Evolutionary conservation across 2,797 vertebrate genomes (phyloP), one percentile per base, ranked within the genome.

Genomic region (Falco naumanni): DNA sequence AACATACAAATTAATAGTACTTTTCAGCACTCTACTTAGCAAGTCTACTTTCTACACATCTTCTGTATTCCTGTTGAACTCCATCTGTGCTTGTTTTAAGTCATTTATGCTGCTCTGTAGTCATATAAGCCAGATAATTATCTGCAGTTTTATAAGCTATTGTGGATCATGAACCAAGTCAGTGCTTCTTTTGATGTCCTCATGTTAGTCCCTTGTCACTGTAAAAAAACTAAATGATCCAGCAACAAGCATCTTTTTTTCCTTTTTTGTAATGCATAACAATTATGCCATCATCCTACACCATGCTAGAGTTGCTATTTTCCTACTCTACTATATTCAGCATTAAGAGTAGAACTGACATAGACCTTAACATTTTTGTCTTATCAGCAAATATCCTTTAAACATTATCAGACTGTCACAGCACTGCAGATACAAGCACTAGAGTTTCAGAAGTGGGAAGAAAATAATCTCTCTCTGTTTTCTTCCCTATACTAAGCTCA

Each of bases 111-210:
- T 75, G 75, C 60, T 94, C 90, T 83, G 25, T 34, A 87, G n/a
- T 66, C 74, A 85, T 83, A 83, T 47, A 75, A 91, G 53, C 43
- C 79, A 85, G 65, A 86, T 54, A 87, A 90, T 94, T 84, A 90
- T 71, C 59, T 78, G 75, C 54, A 57, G 25, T 59, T 92, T 89
- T 84, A 91, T 50, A 92, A 88, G 45, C 65, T 90, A 43, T 61
- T 74, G 41, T 65, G 28, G 47, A 75, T 59, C 50, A 87, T n/a
- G 83, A 95, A 84, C 74, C 63, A 89, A 90, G 74, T 21, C 93
- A 79, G 47, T 61, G 65, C 54, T 89, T 90, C 79, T 86, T 91
- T 45, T 76, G 80, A 86, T 43, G 22, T 45, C 29, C 16, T 79
- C 63, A 54, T 84, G 72, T 87, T 79, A 92, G 84, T 72, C 61